A percentile compares a stretch with the other conserved stretches of the same genome.
These are phyloP conservation scores for Cheilinus undulatus DNA, from an alignment of 2,113 vertebrate species.

Conservation along the genomic window DNA sequence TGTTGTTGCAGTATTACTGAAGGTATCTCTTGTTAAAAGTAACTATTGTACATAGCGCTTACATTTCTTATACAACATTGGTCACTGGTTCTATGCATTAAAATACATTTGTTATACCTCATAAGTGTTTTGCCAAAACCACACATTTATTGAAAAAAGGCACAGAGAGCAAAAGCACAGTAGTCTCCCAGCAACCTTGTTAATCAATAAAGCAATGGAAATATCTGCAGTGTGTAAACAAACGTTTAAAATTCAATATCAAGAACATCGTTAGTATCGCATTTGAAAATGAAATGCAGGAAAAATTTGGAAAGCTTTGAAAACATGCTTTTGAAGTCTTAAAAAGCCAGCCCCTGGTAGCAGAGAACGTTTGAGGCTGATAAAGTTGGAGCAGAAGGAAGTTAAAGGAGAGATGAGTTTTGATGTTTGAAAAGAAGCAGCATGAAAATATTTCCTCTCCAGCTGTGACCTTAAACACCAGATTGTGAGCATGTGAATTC, in stretches of 20 bases:
- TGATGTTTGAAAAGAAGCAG: slow-evolving; percentile 3
- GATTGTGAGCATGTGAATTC: slow-evolving; percentile 15
- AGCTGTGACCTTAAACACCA: slow-evolving; percentile 16
- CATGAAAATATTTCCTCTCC: not conserved
- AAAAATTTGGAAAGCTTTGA: slow-evolving; percentile 27
- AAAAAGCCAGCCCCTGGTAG: slow-evolving; percentile 2
- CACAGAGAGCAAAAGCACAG: not conserved
- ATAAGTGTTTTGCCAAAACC: not conserved
- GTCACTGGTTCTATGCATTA: no score
- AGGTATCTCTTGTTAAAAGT: no score
- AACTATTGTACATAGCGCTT: no score
- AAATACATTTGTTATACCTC: not conserved
- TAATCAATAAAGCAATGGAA: not conserved
- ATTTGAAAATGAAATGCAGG: not conserved
- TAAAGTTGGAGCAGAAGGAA: not conserved
- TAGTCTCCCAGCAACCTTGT: not conserved
- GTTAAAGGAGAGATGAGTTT: not conserved
- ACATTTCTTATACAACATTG: not conserved
- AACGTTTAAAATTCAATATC: not conserved
- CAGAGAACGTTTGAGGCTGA: slow-evolving; percentile 13
- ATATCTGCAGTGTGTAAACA: not conserved
- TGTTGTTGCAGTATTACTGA: no score
- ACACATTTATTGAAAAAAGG: not conserved
- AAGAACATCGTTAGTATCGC: slow-evolving; percentile 5
- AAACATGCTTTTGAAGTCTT: slow-evolving; percentile 24